Percentiles rank a stretch among this genome's conserved stretches.
Conservation (phyloP, 2,888 invertebrate species). For the Leucania comma region DNA sequence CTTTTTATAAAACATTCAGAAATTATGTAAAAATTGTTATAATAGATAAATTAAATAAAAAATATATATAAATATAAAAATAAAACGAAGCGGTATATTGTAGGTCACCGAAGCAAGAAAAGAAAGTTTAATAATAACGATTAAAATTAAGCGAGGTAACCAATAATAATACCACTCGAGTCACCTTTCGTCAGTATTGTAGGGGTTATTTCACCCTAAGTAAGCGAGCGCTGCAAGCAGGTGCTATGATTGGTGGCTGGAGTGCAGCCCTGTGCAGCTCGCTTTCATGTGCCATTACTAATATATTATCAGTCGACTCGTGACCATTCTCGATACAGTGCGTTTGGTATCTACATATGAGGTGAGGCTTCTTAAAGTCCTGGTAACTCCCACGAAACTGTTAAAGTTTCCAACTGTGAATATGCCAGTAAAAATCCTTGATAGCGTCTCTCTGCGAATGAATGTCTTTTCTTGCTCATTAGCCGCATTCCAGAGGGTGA, state of each 20-base stretch:
- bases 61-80: no score
- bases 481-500: no score
- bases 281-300: neutral
- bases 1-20: no score
- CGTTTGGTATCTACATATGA: neutral
- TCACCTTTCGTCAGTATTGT: neutral
- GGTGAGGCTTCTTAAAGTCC: neutral
- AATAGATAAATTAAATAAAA: no score
- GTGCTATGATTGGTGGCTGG: conserved; percentile 12
- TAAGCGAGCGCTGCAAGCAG: neutral
- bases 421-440: no score
- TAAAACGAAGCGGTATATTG: neutral
- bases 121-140: neutral
- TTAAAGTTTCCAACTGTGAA: no score
- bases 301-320: conserved; percentile 4
- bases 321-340: neutral
- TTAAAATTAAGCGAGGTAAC: neutral
- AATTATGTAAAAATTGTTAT: no score
- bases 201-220: conserved; percentile 26
- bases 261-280: conserved; percentile 32
- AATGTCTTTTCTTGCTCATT: no score
- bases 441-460: no score
- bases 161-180: conserved; percentile 16
- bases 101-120: neutral
- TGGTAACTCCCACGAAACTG: no score